These are phyloP conservation scores for Anolis sagrei DNA, from an alignment of 2,113 vertebrate genomes.

Conservation along the genomic window DNA sequence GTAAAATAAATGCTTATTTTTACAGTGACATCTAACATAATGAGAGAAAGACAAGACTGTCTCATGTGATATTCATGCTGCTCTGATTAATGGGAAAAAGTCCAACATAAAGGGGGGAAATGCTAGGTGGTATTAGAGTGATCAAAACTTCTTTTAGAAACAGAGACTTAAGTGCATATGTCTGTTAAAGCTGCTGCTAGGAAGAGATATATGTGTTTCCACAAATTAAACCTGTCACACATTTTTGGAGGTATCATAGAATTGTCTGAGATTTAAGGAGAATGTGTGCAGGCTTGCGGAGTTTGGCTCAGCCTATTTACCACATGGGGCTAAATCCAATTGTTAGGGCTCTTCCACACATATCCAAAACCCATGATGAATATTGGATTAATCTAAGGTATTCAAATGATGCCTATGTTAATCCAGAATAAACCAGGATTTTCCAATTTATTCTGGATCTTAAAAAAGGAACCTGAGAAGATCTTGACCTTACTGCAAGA, in stretches of 20 bases:
- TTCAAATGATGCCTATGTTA: too few species aligned
- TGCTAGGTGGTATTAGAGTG: not conserved
- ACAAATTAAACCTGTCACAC: not conserved
- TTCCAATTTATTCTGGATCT: too few species aligned
- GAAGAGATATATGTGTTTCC: not conserved
- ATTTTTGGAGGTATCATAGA: not conserved
- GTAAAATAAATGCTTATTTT: not conserved
- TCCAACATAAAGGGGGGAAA: constrained; percentile 3
- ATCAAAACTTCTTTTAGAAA: constrained; percentile 20
- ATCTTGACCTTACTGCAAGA: too few species aligned
- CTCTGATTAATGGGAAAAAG: constrained; percentile 36
- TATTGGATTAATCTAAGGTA: too few species aligned
- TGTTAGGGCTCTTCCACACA: too few species aligned
- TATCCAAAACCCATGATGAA: too few species aligned
- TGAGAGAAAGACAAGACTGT: constrained; percentile 41
- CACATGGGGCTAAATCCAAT: too few species aligned
- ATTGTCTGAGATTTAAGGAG: not conserved
- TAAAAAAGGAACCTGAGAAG: too few species aligned
- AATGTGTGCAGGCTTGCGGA: not conserved
- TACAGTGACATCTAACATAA: too few species aligned
- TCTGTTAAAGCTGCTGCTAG: not conserved
- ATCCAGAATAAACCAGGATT: too few species aligned
- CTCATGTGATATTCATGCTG: constrained; percentile 52
- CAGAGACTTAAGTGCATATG: not conserved
- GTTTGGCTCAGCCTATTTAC: not conserved